phyloP scores from a whole-genome alignment of 92 coral and sea anemone genomes.

The Epizoanthus illoricatus region DNA sequence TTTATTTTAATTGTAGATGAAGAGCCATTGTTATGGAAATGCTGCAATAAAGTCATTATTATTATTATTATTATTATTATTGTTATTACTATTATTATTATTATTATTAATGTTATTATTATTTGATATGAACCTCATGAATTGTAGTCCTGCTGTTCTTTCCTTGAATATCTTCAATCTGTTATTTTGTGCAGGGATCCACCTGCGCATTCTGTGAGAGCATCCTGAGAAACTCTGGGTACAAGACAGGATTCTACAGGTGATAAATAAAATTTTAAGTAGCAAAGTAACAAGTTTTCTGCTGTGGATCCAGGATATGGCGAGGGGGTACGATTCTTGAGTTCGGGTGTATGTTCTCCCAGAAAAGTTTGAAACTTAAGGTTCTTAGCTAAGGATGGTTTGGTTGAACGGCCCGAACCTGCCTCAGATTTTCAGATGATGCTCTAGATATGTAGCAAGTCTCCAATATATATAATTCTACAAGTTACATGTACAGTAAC shows the following conservation, averaged over 20 bases:
- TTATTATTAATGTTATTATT: not conserved
- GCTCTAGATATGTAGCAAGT: too few relatives aligned
- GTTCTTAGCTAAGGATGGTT: too few relatives aligned
- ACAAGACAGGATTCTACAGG: conserved; percentile 96
- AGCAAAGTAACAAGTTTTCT: too few relatives aligned
- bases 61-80: not conserved
- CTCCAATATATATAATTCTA: too few relatives aligned
- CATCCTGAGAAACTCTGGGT: conserved; percentile 70
- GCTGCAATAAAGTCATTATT: not conserved
- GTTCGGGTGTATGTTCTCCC: too few relatives aligned
- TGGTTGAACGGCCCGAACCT: too few relatives aligned
- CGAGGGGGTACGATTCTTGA: too few relatives aligned
- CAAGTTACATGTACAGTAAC: too few relatives aligned
- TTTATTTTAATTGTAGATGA: not conserved
- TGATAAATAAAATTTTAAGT: not conserved
- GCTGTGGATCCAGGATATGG: too few relatives aligned
- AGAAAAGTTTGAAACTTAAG: too few relatives aligned
- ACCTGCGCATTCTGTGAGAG: conserved; percentile 96
- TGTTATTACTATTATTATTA: not conserved
- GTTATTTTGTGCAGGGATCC: conserved; percentile 67
- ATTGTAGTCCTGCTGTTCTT: not conserved
- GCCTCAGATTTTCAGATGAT: too few relatives aligned
- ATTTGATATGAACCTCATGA: not conserved
- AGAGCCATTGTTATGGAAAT: too few relatives aligned
- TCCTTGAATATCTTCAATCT: not conserved